These are phyloP conservation scores for Lycodopsis pacificus DNA, from an alignment of 2,797 vertebrate species.

Conservation along the genomic window DNA sequence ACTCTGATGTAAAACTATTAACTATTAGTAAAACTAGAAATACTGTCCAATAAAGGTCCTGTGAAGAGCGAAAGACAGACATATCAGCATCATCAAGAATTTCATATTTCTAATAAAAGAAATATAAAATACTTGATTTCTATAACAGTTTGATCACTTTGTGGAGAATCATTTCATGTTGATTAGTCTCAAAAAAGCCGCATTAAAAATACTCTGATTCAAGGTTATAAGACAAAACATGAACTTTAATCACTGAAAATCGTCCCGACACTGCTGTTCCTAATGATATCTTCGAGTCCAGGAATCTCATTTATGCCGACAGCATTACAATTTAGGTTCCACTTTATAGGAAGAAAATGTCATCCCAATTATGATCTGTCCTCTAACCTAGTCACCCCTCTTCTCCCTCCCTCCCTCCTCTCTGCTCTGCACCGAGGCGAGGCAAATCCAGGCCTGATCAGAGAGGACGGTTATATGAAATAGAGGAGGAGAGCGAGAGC, in stretches of 20 bases:
- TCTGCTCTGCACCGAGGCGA: constrained; percentile 47
- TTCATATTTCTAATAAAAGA: neutral
- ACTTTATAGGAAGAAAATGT: constrained; percentile 51
- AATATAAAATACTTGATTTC: neutral
- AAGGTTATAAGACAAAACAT: neutral
- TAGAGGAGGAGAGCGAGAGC: constrained; percentile 17
- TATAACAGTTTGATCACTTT: neutral
- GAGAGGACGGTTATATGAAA: constrained; percentile 46
- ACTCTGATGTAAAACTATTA: too few species aligned
- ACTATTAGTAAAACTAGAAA: too few species aligned
- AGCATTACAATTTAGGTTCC: neutral
- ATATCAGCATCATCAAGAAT: neutral
- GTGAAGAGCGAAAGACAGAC: too few species aligned
- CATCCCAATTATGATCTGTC: constrained; percentile 62
- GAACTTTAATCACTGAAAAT: neutral
- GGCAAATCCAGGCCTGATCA: constrained; percentile 61
- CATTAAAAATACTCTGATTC: neutral
- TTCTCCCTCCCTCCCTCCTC: constrained; percentile 10
- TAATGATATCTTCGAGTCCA: neutral
- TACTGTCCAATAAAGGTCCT: too few species aligned
- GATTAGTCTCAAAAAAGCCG: neutral
- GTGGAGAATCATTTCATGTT: neutral
- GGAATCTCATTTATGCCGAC: neutral
- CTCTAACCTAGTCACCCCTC: constrained; percentile 40
- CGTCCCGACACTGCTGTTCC: neutral